Evolutionary conservation across 2,888 invertebrate genomes (phyloP).

Genomic region (Nephrotoma guestfalica): DNA sequence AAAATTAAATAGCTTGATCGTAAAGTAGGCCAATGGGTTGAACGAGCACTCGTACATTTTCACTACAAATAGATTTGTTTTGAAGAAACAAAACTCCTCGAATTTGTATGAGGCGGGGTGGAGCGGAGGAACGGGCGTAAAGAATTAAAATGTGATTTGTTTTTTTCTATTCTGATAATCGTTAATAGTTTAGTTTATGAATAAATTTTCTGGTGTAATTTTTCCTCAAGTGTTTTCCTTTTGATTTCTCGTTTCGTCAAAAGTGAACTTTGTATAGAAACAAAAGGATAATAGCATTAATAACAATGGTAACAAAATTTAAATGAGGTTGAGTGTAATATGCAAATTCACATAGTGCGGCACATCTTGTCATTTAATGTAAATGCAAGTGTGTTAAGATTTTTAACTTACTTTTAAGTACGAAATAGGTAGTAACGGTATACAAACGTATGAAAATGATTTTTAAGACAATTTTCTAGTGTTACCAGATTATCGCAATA

Average conservation of each 20-base stretch:
- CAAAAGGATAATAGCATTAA: neutral
- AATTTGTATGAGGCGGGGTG: neutral
- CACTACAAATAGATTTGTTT: neutral
- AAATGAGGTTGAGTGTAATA: neutral
- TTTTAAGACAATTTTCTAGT: too few relatives aligned
- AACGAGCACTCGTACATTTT: neutral
- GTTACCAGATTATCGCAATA: too few relatives aligned
- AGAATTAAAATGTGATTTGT: neutral
- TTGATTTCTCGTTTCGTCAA: neutral
- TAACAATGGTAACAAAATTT: neutral
- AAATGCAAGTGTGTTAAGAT: too few relatives aligned
- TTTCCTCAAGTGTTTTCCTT: neutral
- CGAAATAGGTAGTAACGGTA: too few relatives aligned
- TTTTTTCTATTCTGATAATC: neutral
- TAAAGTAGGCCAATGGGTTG: neutral
- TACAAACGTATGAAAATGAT: too few relatives aligned
- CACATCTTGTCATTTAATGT: too few relatives aligned
- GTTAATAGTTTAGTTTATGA: neutral
- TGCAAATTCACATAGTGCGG: neutral
- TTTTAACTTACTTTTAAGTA: too few relatives aligned
- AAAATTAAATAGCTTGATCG: neutral
- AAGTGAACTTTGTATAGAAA: neutral
- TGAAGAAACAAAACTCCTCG: neutral
- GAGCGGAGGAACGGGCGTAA: neutral
- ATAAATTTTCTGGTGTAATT: neutral